Conservation (phyloP, 2,113 vertebrate species). For the Trematomus loennbergii region DNA sequence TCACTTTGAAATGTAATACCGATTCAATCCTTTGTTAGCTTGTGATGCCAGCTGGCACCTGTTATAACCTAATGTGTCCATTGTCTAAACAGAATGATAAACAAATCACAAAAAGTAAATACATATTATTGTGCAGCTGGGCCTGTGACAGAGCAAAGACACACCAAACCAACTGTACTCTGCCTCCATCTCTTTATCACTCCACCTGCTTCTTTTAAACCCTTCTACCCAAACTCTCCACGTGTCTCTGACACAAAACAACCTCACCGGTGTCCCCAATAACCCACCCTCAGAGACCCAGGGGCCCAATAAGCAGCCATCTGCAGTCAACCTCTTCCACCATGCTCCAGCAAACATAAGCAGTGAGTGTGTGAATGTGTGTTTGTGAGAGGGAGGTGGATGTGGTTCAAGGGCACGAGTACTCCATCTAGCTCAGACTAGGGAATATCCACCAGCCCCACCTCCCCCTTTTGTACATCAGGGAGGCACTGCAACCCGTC, state of each 20-base stretch:
- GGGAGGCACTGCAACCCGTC: conserved; percentile 44
- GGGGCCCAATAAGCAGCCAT: conserved; percentile 87
- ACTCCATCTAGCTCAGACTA: conserved; percentile 79
- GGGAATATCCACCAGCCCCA: conserved; percentile 69
- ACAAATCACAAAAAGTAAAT: neutral
- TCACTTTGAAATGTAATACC: conserved; percentile 32
- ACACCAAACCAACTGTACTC: conserved; percentile 19
- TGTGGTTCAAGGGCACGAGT: conserved; percentile 78
- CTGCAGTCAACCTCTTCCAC: conserved; percentile 82
- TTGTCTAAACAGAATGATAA: conserved; percentile 14
- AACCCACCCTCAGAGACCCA: conserved; percentile 71
- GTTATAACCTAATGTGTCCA: conserved; percentile 12
- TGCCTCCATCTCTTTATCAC: conserved; percentile 9
- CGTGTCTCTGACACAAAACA: conserved; percentile 61
- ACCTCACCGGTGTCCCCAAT: conserved; percentile 63
- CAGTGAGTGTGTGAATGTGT: conserved; percentile 51
- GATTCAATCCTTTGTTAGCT: conserved; percentile 37
- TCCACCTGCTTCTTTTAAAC: conserved; percentile 36
- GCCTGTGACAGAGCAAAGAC: conserved; percentile 23
- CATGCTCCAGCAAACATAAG: conserved; percentile 77
- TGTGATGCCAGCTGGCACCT: conserved; percentile 52
- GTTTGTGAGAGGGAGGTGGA: conserved; percentile 52
- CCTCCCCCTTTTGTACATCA: conserved; percentile 21
- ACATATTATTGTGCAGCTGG: conserved; percentile 21
- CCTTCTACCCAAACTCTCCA: conserved; percentile 34